Evolutionary conservation across 2,797 vertebrate genomes (phyloP).

Genomic region (Bryconaethiops microstoma): DNA sequence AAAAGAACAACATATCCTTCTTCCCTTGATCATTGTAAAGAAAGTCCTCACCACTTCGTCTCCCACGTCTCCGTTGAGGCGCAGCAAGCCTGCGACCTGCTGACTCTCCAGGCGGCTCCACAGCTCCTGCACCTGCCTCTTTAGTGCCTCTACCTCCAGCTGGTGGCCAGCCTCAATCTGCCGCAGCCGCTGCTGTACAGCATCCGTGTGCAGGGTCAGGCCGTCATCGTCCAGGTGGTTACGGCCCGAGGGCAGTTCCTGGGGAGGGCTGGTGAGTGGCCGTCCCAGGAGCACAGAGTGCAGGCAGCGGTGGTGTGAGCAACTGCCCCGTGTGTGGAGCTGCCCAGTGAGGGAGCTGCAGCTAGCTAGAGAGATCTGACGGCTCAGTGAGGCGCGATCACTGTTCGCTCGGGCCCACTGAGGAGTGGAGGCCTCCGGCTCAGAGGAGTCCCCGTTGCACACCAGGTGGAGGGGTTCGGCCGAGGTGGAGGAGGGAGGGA

Average conservation of each 20-base stretch:
- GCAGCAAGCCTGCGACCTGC: constrained; percentile 78
- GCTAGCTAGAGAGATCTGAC: constrained; percentile 84
- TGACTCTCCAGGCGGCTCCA: constrained; percentile 92
- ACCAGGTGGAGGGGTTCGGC: constrained; percentile 48
- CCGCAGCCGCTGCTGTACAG: constrained; percentile 91
- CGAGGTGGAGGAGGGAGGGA: constrained; percentile 57
- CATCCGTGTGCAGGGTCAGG: constrained; percentile 88
- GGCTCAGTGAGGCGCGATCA: constrained; percentile 83
- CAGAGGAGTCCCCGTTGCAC: constrained; percentile 80
- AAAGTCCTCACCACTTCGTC: constrained; percentile 89
- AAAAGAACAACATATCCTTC: too few relatives aligned
- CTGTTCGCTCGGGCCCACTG: constrained; percentile 73
- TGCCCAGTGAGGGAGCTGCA: constrained; percentile 80
- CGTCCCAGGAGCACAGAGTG: constrained; percentile 71
- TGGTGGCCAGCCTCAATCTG: constrained; percentile 96
- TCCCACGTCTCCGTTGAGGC: constrained; percentile 88
- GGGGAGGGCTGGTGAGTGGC: constrained; percentile 81
- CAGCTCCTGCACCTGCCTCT: constrained; percentile 95
- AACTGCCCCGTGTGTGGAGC: constrained; percentile 68
- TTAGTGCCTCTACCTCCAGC: constrained; percentile 93
- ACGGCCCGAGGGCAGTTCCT: constrained; percentile 79
- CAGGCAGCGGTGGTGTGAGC: constrained; percentile 80
- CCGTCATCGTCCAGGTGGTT: constrained; percentile 94
- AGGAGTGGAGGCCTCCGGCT: constrained; percentile 66
- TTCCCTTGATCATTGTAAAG: not conserved